Evolutionary conservation across 2,888 invertebrate species (phyloP), one percentile per base, ranked within the genome.

Genomic region (Amorpha juglandis): DNA sequence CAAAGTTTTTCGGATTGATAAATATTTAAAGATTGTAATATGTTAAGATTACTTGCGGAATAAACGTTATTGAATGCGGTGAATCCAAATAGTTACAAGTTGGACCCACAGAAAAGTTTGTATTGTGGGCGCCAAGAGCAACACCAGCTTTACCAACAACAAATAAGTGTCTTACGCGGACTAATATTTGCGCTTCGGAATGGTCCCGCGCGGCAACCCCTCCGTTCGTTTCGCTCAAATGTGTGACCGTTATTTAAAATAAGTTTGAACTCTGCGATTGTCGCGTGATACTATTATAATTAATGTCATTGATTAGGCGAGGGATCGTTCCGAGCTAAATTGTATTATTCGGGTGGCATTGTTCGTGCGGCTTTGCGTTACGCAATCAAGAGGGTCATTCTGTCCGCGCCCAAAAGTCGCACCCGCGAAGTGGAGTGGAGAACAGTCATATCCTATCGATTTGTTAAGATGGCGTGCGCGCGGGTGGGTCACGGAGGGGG

Each of bases 361-460:
- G 84, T 88, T 81, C 78, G 74, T 73, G 71, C 78, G 66, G 79
- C 76, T 82, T 82, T 79, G 80, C 79, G 82, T 87, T 87, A 87
- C 85, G 87, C 85, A 90, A 90, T 87, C 85, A 85, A 86, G 86
- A 83, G 86, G 89, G 91, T 92, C 91, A 91, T 87, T 88, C 84
- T 80, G 89, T 88, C 89, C 88, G 88, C 91, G 84, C 91, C 92
- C 90, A 88, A 93, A 92, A 91, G 91, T 91, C 88, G 88, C 85
- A 88, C 86, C 86, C 90, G 90, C 90, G 89, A 90, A 89, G 89
- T 91, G 88, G 91, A 92, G 93, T 91, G 88, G 91, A 92, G 93
- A 92, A 92, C 91, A 93, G 92, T 94, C 93, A 93, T 93, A 94
- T 94, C 92, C 93, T 94, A 94, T 94, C 94, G 94, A 94, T 94